Percentiles rank a stretch among this genome's conserved stretches.
phyloP scores from a whole-genome alignment of 2,888 invertebrate genomes.

The Diaphora mendica region DNA sequence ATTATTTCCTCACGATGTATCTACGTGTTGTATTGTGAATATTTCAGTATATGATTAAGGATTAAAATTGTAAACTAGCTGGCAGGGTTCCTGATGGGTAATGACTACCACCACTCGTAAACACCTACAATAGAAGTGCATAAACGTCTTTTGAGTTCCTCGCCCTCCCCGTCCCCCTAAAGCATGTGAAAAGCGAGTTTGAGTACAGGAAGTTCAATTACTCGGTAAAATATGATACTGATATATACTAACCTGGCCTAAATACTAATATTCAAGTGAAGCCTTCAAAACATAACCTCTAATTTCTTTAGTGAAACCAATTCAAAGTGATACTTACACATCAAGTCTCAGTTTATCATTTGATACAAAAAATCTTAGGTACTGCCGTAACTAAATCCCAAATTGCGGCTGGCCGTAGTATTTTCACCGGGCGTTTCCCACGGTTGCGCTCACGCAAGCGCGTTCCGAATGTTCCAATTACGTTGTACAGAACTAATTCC shows the following conservation, averaged over 20 bases:
- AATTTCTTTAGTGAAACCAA: conserved; percentile 15
- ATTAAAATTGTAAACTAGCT: neutral
- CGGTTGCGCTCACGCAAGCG: conserved; percentile 77
- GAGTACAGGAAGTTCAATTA: too few species aligned
- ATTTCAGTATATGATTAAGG: neutral
- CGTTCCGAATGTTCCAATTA: conserved; percentile 69
- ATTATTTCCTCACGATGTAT: neutral
- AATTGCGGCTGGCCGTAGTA: conserved; percentile 69
- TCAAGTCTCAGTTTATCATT: conserved; percentile 25
- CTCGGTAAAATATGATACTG: too few species aligned
- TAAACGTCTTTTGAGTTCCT: neutral
- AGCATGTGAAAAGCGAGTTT: too few species aligned
- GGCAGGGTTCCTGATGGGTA: neutral
- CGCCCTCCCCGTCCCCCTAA: too few species aligned
- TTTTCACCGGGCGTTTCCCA: conserved; percentile 78
- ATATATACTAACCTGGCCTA: too few species aligned
- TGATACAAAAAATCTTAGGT: conserved; percentile 52
- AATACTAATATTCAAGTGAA: neutral
- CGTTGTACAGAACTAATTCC: conserved; percentile 66
- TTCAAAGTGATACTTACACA: conserved; percentile 16
- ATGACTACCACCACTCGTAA: neutral
- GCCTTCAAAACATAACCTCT: neutral
- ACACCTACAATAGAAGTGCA: neutral
- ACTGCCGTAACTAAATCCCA: conserved; percentile 72
- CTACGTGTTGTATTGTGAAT: neutral